These are phyloP conservation scores for Lithobates pipiens DNA, from an alignment of 2,797 vertebrate genomes.

Conservation along the genomic window DNA sequence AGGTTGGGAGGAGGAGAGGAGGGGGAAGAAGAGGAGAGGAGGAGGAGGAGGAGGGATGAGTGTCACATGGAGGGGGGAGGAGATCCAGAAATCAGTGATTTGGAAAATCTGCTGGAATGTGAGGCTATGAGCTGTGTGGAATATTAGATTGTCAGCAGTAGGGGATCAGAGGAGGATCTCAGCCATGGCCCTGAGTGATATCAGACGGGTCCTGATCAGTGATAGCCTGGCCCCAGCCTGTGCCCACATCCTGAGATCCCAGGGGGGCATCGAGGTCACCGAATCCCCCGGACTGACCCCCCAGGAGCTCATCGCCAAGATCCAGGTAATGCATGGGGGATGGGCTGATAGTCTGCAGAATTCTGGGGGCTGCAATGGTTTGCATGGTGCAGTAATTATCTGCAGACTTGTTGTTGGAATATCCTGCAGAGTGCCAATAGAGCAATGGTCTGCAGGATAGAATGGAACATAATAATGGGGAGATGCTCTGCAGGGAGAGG, in stretches of 20 bases:
- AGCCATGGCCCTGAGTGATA: slow-evolving; percentile 32
- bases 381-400: background rate
- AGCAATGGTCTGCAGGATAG: background rate
- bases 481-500: background rate
- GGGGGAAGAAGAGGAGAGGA: too few relatives aligned
- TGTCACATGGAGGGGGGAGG: too few relatives aligned
- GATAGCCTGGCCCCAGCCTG: slow-evolving; percentile 46
- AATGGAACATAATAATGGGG: background rate
- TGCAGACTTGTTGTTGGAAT: background rate
- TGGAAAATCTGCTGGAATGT: too few relatives aligned
- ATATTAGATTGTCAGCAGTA: too few relatives aligned
- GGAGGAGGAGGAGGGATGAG: too few relatives aligned
- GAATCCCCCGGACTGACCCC: slow-evolving; percentile 30
- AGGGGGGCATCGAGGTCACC: slow-evolving; percentile 48
- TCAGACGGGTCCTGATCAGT: slow-evolving; percentile 45
- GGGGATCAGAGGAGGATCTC: background rate
- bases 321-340: slow-evolving; percentile 3
- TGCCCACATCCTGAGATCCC: slow-evolving; percentile 26
- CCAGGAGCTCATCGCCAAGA: slow-evolving; percentile 22
- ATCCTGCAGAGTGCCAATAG: too few relatives aligned
- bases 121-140: too few relatives aligned
- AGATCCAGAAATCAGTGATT: too few relatives aligned
- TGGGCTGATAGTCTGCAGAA: background rate
- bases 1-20: too few relatives aligned
- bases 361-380: background rate